These are phyloP conservation scores for Zoanthus sociatus DNA, from an alignment of 92 coral and sea anemone genomes.

Conservation along the genomic window DNA sequence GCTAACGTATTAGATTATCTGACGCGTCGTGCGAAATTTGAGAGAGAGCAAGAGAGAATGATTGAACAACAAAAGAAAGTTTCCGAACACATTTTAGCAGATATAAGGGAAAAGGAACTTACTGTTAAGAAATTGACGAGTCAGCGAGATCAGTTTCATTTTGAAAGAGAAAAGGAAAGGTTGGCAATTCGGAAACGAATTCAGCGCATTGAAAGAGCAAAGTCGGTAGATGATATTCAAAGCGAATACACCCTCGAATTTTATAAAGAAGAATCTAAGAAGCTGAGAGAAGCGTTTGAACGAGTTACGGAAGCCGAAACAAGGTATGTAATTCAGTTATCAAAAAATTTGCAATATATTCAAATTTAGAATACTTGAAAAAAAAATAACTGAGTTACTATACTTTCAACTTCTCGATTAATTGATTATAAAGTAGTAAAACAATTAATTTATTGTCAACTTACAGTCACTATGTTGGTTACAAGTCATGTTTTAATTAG, in stretches of 20 bases:
- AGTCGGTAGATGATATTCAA: conserved; percentile 75
- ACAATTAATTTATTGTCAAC: not conserved
- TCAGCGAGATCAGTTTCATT: conserved; percentile 78
- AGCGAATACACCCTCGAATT: conserved; percentile 79
- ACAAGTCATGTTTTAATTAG: not conserved
- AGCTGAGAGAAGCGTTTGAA: conserved; percentile 84
- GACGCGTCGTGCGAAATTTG: conserved; percentile 75
- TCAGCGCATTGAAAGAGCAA: conserved; percentile 70
- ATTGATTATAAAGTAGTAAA: not conserved
- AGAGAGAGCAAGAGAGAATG: conserved; percentile 84
- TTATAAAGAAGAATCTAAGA: conserved; percentile 80
- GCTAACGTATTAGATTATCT: conserved; percentile 74
- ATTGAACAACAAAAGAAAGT: conserved; percentile 80
- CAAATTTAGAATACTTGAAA: not conserved
- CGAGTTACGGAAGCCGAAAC: conserved; percentile 81
- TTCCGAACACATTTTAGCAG: conserved; percentile 80
- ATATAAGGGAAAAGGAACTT: conserved; percentile 77
- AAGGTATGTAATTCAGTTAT: conserved; percentile 55
- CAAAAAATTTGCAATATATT: not conserved
- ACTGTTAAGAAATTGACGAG: conserved; percentile 69
- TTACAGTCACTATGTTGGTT: not conserved
- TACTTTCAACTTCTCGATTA: not conserved
- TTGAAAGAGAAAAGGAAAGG: conserved; percentile 81
- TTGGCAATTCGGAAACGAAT: conserved; percentile 71
- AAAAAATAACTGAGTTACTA: not conserved